phyloP scores from a whole-genome alignment of 2,113 vertebrate genomes.

The Anoura caudifer region DNA sequence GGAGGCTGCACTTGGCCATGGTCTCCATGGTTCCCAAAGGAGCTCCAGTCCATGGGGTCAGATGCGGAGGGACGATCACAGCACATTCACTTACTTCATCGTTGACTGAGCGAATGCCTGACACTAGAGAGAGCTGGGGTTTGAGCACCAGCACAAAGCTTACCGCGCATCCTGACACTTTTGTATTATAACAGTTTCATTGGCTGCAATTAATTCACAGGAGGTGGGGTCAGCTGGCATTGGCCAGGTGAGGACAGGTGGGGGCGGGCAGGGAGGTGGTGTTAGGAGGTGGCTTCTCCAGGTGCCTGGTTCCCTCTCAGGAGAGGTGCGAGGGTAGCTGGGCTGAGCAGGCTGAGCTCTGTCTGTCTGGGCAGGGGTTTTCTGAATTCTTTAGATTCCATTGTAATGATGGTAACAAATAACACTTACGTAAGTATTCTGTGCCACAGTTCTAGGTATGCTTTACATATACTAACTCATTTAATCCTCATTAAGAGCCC shows the following conservation, averaged over 20 bases:
- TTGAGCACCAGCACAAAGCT: neutral
- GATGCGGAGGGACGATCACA: neutral
- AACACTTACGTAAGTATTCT: neutral
- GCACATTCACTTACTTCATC: neutral
- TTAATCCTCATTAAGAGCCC: neutral
- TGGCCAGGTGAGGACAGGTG: neutral
- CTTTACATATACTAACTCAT: neutral
- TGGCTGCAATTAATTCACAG: neutral
- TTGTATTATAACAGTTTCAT: neutral
- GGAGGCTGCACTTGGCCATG: neutral
- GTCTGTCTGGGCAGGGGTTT: neutral
- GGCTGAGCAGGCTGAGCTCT: neutral
- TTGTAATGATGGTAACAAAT: neutral
- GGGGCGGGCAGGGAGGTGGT: neutral
- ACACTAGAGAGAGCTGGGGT: neutral
- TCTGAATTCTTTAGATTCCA: neutral
- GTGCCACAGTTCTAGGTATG: neutral
- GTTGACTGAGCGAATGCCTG: neutral
- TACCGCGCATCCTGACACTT: fast-evolving
- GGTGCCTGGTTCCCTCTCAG: neutral
- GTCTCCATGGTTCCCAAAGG: neutral
- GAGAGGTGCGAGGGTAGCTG: neutral
- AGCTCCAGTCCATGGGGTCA: neutral
- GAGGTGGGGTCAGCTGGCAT: neutral
- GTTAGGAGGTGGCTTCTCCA: neutral